Evolutionary conservation across 2,888 invertebrate genomes (phyloP), one percentile per base, ranked within the genome.

Genomic region (Tenthredo distinguenda): DNA sequence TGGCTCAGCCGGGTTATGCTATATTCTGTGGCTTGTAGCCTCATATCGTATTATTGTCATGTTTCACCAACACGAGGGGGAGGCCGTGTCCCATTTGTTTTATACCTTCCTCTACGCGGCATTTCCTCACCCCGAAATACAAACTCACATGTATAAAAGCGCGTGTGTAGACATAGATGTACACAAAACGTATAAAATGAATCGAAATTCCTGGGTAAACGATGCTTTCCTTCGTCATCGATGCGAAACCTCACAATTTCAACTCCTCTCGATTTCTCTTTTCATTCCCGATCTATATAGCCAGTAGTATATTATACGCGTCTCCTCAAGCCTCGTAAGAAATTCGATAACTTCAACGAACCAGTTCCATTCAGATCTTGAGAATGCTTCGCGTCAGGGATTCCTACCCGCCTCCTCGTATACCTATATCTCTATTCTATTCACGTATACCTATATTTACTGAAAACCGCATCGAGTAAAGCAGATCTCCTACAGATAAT

Each of bases 11-110:
- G 89, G 89, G 90, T 91, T 91, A 90, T 88, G 91, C 90, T 91
- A 90, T 91, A 91, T 91, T 90, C 91, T 90, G 90, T 88, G 91
- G 91, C 90, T 91, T 90, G 90, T 89, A 91, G 90, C 88, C 90
- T 90, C 90, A 90, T 91, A 91, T 91, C 89, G 91, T 90, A 91
- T 91, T 91, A 90, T 90, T 91, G 91, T 91, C 91, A 91, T 91
- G 91, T 91, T 91, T 89, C 89, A 87, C 88, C 90, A 90, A 90
- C 90, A 89, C 87, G 87, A 87, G 86, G 86, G 86, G 74, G 86
- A 84, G 77, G 37, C 87, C 88, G 88, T 87, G 89, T 88, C 84
- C 88, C 87, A 88, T 89, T 87, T 88, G 87, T 88, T 90, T 88
- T 88, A 86, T 87, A 87, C 87, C 87, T 87, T 87, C 82, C 87